Evolutionary conservation across 2,888 invertebrate genomes (phyloP).

Genomic region (Pristionchus japonicus): DNA sequence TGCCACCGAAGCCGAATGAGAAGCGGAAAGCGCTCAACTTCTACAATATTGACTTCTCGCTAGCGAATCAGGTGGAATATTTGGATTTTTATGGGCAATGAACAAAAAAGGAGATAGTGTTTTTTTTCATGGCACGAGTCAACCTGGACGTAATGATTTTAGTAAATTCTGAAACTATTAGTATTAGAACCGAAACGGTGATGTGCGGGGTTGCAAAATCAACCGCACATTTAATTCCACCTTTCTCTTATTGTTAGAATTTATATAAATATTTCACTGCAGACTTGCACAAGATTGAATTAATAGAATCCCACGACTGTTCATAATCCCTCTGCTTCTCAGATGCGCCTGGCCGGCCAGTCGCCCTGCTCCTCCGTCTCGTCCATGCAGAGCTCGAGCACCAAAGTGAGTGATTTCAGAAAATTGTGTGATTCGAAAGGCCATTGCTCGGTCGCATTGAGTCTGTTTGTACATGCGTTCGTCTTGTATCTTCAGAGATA

Average conservation of each 20-base stretch:
- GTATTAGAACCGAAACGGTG: not conserved
- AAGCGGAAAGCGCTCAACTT: constrained; percentile 82
- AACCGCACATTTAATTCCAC: no score
- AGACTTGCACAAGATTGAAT: no score
- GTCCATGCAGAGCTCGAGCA: constrained; percentile 56
- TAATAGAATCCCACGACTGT: not conserved
- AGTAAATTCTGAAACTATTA: not conserved
- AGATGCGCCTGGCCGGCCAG: constrained; percentile 66
- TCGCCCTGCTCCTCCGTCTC: constrained; percentile 69
- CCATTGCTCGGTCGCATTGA: no score
- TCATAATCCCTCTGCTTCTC: not conserved
- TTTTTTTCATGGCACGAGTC: no score
- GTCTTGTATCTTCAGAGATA: no score
- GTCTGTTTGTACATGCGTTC: no score
- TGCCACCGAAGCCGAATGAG: constrained; percentile 94
- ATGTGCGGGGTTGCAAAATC: no score
- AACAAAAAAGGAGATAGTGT: no score
- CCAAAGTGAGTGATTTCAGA: not conserved
- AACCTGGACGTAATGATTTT: not conserved
- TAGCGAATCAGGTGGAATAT: constrained; percentile 87
- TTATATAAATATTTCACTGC: no score
- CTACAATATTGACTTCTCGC: constrained; percentile 98
- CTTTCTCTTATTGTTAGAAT: no score
- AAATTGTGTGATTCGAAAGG: no score
- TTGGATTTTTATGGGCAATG: not conserved